phyloP scores from a whole-genome alignment of 2,888 invertebrate species.

The Anthrax anthrax region DNA sequence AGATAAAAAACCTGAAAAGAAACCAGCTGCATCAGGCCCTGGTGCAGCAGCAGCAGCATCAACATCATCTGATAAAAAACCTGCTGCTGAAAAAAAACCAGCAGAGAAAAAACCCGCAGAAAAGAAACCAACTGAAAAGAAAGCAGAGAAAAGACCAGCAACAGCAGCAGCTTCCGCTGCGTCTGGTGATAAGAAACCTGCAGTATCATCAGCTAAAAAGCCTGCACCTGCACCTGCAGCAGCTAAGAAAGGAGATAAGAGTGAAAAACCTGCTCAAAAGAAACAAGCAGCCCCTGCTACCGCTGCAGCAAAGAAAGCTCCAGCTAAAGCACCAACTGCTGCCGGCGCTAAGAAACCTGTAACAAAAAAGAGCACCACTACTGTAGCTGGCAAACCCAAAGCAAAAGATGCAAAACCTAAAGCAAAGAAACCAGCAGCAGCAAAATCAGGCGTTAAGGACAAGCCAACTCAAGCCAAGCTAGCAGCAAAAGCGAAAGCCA shows the following conservation, averaged over 20 bases:
- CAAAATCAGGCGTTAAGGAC: conserved; percentile 12
- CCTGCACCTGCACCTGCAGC: conserved; percentile 12
- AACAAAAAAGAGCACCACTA: conserved; percentile 20
- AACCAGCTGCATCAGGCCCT: conserved; percentile 31
- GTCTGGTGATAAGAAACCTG: conserved; percentile 10
- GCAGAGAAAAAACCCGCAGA: conserved; percentile 21
- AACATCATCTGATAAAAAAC: conserved; percentile 33
- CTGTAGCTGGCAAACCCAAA: conserved; percentile 27
- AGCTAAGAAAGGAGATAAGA: neutral
- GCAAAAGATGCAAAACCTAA: conserved; percentile 27
- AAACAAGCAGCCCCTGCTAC: conserved; percentile 27
- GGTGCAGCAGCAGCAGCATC: conserved; percentile 23
- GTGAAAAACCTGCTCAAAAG: conserved; percentile 20
- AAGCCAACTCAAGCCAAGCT: conserved; percentile 33
- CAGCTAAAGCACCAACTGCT: conserved; percentile 22
- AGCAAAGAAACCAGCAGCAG: conserved; percentile 24
- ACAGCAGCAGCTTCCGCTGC: conserved; percentile 17
- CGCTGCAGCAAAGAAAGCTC: conserved; percentile 12
- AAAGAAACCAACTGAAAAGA: conserved; percentile 18
- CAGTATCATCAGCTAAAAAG: conserved; percentile 22
- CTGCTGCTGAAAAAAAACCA: conserved; percentile 20
- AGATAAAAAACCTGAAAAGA: conserved; percentile 42
- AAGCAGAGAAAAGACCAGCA: conserved; percentile 28
- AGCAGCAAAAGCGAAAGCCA: conserved; percentile 33
- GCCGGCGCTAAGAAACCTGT: conserved; percentile 18